phyloP scores from a whole-genome alignment of 2,113 vertebrate species.

The Aramus guarauna region DNA sequence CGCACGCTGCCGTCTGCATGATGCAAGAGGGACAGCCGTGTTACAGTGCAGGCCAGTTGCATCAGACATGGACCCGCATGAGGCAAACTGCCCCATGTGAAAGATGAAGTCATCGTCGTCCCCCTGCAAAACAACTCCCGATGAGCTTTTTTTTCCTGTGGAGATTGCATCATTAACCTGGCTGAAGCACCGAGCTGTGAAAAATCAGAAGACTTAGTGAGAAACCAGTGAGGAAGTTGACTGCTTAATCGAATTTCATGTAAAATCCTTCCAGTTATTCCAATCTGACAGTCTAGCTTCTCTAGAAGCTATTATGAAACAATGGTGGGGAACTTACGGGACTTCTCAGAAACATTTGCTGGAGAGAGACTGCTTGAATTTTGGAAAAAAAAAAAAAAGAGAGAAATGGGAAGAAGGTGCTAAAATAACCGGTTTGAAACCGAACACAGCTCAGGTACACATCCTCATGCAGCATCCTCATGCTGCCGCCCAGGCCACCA shows the following conservation, averaged over 20 bases:
- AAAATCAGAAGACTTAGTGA: background rate
- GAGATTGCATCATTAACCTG: background rate
- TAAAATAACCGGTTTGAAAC: background rate
- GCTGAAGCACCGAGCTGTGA: background rate
- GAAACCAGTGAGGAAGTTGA: background rate
- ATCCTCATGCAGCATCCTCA: too few relatives aligned
- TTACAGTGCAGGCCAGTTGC: rapidly evolving
- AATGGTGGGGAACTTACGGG: background rate
- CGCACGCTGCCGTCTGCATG: background rate
- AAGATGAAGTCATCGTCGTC: background rate
- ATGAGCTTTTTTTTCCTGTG: background rate
- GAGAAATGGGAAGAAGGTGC: background rate
- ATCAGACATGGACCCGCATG: background rate
- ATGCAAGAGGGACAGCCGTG: background rate
- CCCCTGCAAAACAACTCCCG: background rate
- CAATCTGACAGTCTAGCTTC: background rate
- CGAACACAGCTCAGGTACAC: background rate
- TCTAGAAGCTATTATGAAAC: background rate
- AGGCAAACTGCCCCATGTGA: background rate
- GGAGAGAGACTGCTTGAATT: background rate
- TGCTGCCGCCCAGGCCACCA: background rate
- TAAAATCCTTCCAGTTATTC: background rate
- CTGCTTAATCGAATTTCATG: background rate
- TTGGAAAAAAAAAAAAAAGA: background rate
- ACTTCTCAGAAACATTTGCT: background rate